Evolutionary conservation across 2,113 vertebrate species (phyloP).

Genomic region (Alethe diademata): DNA sequence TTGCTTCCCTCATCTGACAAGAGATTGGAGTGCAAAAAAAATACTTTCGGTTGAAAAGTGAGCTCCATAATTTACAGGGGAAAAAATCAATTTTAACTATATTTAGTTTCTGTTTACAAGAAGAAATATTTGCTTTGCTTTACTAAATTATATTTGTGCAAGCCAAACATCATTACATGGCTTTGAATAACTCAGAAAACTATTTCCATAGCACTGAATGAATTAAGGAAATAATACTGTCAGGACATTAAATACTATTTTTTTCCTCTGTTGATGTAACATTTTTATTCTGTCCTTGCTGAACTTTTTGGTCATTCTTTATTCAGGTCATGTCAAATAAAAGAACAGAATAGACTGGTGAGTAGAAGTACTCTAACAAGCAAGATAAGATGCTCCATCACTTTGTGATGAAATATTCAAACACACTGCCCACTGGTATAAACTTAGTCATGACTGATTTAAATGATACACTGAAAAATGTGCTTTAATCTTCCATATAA

Average conservation of each 20-base stretch:
- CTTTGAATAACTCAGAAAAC: constrained; percentile 12
- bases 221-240: not conserved
- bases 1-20: not conserved
- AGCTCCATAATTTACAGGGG: not conserved
- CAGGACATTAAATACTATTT: not conserved
- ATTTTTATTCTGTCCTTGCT: not conserved
- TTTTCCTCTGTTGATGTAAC: not conserved
- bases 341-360: not conserved
- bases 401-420: constrained; percentile 71
- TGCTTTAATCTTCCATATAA: constrained; percentile 66
- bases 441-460: constrained; percentile 62
- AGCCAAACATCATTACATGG: not conserved
- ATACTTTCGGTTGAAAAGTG: not conserved
- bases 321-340: constrained; percentile 51
- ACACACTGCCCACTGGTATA: constrained; percentile 46
- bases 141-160: constrained; percentile 11
- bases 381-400: constrained; percentile 44
- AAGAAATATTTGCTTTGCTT: constrained; percentile 9
- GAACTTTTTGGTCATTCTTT: constrained; percentile 46
- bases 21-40: not conserved
- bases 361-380: constrained; percentile 43
- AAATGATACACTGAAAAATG: constrained; percentile 63
- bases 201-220: not conserved
- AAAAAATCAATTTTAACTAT: not conserved
- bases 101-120: constrained; percentile 19